These are phyloP conservation scores for Potamarius usumacintae DNA, from an alignment of 2,113 vertebrate genomes.

Conservation along the genomic window DNA sequence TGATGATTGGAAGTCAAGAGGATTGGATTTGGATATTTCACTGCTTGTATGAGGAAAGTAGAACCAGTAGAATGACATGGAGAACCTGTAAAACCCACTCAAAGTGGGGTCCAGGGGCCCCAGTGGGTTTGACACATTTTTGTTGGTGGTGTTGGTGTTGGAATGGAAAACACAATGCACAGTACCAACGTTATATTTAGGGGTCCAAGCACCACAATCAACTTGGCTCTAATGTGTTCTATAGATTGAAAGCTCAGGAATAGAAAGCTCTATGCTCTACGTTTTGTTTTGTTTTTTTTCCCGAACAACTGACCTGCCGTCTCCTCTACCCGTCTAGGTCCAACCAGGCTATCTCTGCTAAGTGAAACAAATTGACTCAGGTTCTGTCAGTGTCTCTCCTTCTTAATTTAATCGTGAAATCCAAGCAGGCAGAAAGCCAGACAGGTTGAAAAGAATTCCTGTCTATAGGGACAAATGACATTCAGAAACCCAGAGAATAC, in stretches of 20 bases:
- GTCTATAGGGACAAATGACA: constrained; percentile 5
- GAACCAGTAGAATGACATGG: background rate
- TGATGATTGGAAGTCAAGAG: background rate
- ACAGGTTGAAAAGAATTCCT: constrained; percentile 7
- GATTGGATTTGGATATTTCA: background rate
- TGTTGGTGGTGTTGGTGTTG: background rate
- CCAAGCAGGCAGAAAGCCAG: constrained; percentile 17
- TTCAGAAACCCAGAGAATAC: constrained; percentile 16
- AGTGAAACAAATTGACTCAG: constrained; percentile 31
- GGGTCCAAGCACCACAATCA: background rate
- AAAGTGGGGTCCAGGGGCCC: background rate
- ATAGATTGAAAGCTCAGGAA: background rate
- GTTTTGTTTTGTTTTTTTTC: background rate
- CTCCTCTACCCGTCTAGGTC: background rate
- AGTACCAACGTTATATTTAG: background rate
- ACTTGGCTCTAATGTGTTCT: background rate
- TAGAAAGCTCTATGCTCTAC: background rate
- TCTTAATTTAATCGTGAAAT: constrained; percentile 11
- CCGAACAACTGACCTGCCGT: background rate
- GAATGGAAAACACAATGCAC: background rate
- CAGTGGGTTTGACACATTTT: background rate
- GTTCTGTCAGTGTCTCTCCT: constrained; percentile 24
- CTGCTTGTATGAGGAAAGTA: background rate
- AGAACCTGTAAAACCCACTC: background rate
- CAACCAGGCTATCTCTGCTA: background rate